These are phyloP conservation scores for Onychostruthus taczanowskii DNA, from an alignment of 2,113 vertebrate genomes.

Conservation along the genomic window DNA sequence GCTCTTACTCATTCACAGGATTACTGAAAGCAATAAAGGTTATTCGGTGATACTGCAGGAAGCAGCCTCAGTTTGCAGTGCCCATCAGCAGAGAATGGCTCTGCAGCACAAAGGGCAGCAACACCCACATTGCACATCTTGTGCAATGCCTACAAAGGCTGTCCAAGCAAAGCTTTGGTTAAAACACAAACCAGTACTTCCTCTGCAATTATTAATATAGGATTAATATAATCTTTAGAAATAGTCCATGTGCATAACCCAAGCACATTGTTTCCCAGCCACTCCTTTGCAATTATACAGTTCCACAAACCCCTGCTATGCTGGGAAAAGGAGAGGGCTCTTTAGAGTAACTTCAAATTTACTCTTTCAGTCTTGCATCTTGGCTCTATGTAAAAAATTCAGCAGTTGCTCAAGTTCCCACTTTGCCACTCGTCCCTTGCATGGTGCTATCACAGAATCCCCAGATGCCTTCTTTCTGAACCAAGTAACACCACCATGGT, in stretches of 20 bases:
- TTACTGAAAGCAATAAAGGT: not conserved
- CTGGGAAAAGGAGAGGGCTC: not conserved
- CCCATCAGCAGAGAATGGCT: not conserved
- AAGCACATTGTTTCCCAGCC: not conserved
- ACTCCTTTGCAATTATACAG: not conserved
- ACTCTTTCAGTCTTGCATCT: not conserved
- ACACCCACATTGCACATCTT: not conserved
- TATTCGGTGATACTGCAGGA: not conserved
- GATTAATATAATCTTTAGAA: not conserved
- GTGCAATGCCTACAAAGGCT: not conserved
- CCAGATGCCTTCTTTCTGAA: not conserved
- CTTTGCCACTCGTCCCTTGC: not conserved
- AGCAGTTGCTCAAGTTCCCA: not conserved
- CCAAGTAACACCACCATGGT: not conserved
- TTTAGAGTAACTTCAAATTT: not conserved
- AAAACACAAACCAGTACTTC: not conserved
- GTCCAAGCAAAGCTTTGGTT: not conserved
- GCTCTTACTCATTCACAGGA: not conserved
- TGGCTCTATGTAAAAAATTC: not conserved
- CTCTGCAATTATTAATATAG: not conserved
- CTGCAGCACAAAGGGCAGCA: not conserved
- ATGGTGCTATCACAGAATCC: not conserved
- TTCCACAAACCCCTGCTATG: not conserved
- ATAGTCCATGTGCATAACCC: not conserved
- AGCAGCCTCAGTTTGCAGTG: not conserved